phyloP scores from a whole-genome alignment of 1,140 invertebrate genomes.

The Hycleus cichorii region DNA sequence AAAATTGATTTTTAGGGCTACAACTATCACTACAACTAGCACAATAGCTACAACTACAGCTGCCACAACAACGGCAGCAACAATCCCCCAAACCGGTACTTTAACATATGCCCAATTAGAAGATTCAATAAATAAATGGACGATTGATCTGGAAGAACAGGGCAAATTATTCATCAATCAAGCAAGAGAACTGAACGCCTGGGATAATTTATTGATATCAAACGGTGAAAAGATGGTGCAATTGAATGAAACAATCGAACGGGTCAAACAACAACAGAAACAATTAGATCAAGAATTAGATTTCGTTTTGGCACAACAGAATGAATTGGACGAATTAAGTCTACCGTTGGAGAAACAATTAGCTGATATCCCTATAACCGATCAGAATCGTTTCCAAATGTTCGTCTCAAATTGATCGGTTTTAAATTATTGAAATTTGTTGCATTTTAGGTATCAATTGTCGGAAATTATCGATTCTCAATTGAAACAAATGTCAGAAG shows the following conservation, averaged over 20 bases:
- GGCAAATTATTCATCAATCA: conserved; percentile 90
- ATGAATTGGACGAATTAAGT: conserved; percentile 83
- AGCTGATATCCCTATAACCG: conserved; percentile 61
- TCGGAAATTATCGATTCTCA: conserved; percentile 89
- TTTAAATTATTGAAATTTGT: conserved; percentile 1
- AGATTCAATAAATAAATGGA: conserved; percentile 95
- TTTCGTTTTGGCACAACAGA: conserved; percentile 87
- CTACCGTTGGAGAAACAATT: conserved; percentile 77
- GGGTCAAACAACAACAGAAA: conserved; percentile 82
- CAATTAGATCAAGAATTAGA: conserved; percentile 89
- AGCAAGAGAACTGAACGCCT: conserved; percentile 88
- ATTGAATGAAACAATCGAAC: conserved; percentile 76
- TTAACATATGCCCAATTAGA: conserved; percentile 86
- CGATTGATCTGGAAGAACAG: conserved; percentile 84
- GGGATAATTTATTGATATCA: conserved; percentile 83
- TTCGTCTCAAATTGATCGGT: conserved; percentile 37
- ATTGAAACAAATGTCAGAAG: conserved; percentile 88
- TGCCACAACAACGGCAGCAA: conserved; percentile 40
- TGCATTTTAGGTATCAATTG: conserved; percentile 59
- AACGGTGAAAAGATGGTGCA: conserved; percentile 90
- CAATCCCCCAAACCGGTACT: conserved; percentile 41
- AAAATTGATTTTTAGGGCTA: not conserved
- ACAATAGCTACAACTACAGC: conserved; percentile 24
- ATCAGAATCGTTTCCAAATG: conserved; percentile 80
- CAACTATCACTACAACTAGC: not conserved